Percentiles rank a stretch among this genome's conserved stretches.
phyloP scores from a whole-genome alignment of 1,140 invertebrate species.

The Drosophila hydei region DNA sequence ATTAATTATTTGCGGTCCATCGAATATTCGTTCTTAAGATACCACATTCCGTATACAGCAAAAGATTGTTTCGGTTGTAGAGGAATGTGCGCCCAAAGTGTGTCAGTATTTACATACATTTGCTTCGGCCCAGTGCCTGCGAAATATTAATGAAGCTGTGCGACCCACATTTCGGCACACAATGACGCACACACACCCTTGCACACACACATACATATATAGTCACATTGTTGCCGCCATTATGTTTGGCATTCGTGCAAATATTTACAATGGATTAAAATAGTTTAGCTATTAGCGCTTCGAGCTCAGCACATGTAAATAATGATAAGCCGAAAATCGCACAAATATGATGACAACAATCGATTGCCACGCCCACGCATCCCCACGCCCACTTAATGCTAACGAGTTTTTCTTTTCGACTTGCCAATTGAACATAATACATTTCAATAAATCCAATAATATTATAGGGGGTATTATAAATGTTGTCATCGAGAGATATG shows the following conservation, averaged over 20 bases:
- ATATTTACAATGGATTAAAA: slow-evolving; percentile 63
- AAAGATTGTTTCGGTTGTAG: not conserved
- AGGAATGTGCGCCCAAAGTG: slow-evolving; percentile 6
- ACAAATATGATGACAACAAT: slow-evolving; percentile 65
- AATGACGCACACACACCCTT: slow-evolving; percentile 11
- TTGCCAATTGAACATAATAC: slow-evolving; percentile 24
- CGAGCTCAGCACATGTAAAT: slow-evolving; percentile 57
- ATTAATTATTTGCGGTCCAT: slow-evolving; percentile 53
- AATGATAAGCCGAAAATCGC: slow-evolving; percentile 69
- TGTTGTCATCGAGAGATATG: too few relatives aligned
- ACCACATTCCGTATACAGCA: not conserved
- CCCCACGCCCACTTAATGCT: slow-evolving; percentile 13
- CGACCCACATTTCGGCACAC: slow-evolving; percentile 27
- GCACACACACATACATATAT: slow-evolving; percentile 4
- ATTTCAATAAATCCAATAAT: slow-evolving; percentile 7
- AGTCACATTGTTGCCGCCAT: slow-evolving; percentile 5
- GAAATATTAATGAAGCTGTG: slow-evolving; percentile 56
- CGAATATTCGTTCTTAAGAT: slow-evolving; percentile 11
- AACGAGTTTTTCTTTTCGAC: slow-evolving; percentile 47
- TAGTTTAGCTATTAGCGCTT: slow-evolving; percentile 59
- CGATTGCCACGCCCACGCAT: slow-evolving; percentile 30
- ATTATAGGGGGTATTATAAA: not conserved
- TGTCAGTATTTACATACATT: slow-evolving; percentile 47
- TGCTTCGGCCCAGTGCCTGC: slow-evolving; percentile 16
- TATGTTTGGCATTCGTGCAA: slow-evolving; percentile 42